Evolutionary conservation across 37 sponge, comb jelly and placozoan genomes (phyloP).

Genomic region (Diacarnus erythraeanus): DNA sequence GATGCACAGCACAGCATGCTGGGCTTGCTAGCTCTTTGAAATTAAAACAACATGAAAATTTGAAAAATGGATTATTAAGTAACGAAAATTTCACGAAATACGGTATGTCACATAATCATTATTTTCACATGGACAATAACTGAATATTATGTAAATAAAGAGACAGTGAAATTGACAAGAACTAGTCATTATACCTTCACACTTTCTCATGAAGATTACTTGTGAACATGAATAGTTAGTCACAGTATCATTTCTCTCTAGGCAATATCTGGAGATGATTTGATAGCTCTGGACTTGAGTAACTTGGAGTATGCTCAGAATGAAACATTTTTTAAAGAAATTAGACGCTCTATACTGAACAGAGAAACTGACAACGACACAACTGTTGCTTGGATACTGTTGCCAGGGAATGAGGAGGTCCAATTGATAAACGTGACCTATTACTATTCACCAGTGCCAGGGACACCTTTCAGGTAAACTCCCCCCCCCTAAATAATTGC

Average conservation of each 20-base stretch:
- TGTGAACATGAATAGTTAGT: no score
- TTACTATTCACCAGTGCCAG: slow-evolving; percentile 31
- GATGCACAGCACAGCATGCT: no score
- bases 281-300: slow-evolving; percentile 33
- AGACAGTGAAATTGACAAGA: no score
- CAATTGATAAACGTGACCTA: slow-evolving; percentile 24
- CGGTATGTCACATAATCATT: no score
- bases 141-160: no score
- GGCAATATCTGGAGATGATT: slow-evolving; percentile 22
- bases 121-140: no score
- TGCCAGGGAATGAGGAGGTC: not conserved
- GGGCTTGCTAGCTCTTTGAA: no score
- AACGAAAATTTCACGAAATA: no score
- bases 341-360: slow-evolving; percentile 17
- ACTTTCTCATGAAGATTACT: not conserved
- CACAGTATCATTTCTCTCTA: not conserved
- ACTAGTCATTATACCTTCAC: not conserved
- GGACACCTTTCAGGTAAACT: slow-evolving; percentile 22
- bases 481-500: no score
- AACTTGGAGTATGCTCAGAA: slow-evolving; percentile 30
- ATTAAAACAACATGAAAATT: no score
- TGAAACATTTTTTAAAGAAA: not conserved
- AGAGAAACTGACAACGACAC: slow-evolving; percentile 5
- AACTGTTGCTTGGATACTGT: slow-evolving; percentile 12
- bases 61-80: no score